Conservation (phyloP, 2,888 invertebrate genomes). For the Drosophila rubida region DNA sequence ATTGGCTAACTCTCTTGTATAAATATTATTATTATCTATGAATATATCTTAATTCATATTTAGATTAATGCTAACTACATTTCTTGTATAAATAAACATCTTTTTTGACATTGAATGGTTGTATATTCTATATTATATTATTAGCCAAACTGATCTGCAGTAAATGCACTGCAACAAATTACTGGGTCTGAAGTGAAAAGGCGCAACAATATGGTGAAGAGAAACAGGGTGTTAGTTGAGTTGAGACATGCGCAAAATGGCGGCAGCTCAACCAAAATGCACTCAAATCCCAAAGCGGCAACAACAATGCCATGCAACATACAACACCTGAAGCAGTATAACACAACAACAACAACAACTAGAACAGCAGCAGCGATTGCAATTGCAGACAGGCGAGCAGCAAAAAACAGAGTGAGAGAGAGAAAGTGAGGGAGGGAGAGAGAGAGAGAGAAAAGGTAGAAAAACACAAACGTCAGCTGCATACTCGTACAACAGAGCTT, state of each 20-base stretch:
- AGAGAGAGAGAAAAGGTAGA: conserved; percentile 4
- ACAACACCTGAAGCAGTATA: conserved; percentile 55
- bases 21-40: too few relatives aligned
- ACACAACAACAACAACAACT: conserved; percentile 25
- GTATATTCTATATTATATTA: too few relatives aligned
- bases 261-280: conserved; percentile 21
- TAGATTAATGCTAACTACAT: too few relatives aligned
- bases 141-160: too few relatives aligned
- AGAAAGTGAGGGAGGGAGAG: neutral
- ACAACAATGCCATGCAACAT: conserved; percentile 43
- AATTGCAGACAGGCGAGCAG: conserved; percentile 21
- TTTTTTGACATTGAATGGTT: too few relatives aligned
- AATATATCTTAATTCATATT: too few relatives aligned
- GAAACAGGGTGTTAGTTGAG: conserved; percentile 48
- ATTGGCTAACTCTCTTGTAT: too few relatives aligned
- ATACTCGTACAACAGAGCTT: conserved; percentile 32
- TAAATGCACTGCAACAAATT: neutral
- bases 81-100: too few relatives aligned
- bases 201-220: conserved; percentile 1
- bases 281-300: conserved; percentile 44
- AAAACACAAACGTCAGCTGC: conserved; percentile 67
- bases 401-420: conserved; percentile 1
- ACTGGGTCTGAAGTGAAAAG: neutral
- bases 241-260: conserved; percentile 55
- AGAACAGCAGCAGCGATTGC: conserved; percentile 6